phyloP scores from a whole-genome alignment of 1,140 invertebrate genomes.

The Euschistus heros region DNA sequence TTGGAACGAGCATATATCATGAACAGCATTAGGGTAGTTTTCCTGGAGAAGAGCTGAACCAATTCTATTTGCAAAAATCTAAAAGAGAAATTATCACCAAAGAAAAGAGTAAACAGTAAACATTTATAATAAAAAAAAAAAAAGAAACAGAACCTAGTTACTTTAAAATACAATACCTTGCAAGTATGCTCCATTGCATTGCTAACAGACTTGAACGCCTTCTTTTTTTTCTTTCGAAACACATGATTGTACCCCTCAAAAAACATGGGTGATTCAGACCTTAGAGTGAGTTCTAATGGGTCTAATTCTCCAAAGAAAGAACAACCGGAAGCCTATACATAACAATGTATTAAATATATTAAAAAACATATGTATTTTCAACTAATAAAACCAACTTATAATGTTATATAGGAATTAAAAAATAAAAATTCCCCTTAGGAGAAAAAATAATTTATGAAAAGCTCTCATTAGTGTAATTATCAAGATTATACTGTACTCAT shows the following conservation, averaged over 20 bases:
- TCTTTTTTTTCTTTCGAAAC: not conserved
- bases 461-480: too few relatives aligned
- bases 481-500: too few relatives aligned
- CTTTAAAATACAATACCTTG: not conserved
- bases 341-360: too few relatives aligned
- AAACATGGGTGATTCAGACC: too few relatives aligned
- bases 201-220: not conserved
- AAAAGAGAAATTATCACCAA: not conserved
- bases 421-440: too few relatives aligned
- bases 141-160: not conserved
- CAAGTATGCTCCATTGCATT: not conserved
- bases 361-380: too few relatives aligned
- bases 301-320: too few relatives aligned
- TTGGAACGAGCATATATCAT: not conserved
- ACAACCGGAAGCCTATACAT: too few relatives aligned
- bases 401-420: too few relatives aligned
- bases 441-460: too few relatives aligned
- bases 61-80: not conserved
- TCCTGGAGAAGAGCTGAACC: not conserved
- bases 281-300: too few relatives aligned
- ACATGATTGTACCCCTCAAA: not conserved
- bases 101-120: not conserved
- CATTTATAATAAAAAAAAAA: not conserved
- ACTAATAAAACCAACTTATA: too few relatives aligned
- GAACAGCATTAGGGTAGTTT: not conserved